Evolutionary conservation across 2,888 invertebrate species (phyloP).

Genomic region (Gnatocerus cornutus): DNA sequence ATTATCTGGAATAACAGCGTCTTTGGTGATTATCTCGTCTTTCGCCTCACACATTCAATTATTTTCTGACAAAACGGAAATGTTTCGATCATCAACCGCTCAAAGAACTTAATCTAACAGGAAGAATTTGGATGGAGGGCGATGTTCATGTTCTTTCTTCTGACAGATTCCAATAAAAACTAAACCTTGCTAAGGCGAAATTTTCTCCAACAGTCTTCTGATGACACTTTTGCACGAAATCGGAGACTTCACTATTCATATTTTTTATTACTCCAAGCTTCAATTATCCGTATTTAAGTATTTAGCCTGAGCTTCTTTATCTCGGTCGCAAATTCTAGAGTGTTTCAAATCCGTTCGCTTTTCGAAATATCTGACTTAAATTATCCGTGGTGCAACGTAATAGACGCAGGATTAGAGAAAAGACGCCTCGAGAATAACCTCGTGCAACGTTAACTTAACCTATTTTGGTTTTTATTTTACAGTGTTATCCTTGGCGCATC

Average conservation of each 20-base stretch:
- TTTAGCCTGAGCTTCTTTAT: background rate
- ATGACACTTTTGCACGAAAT: too few relatives aligned
- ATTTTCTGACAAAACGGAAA: constrained; percentile 16
- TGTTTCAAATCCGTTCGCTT: constrained; percentile 41
- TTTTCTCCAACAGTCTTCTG: too few relatives aligned
- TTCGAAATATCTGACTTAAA: constrained; percentile 50
- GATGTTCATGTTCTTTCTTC: constrained; percentile 22
- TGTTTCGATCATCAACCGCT: constrained; percentile 4
- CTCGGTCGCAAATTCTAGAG: background rate
- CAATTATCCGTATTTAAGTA: too few relatives aligned
- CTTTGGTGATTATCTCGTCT: constrained; percentile 18
- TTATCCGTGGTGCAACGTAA: constrained; percentile 53
- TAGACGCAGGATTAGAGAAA: constrained; percentile 52
- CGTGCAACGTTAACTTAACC: constrained; percentile 46
- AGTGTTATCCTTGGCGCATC: constrained; percentile 42
- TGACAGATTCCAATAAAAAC: constrained; percentile 29
- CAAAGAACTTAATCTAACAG: constrained; percentile 33
- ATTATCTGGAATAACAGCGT: constrained; percentile 37
- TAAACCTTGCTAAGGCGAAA: too few relatives aligned
- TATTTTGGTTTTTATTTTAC: constrained; percentile 52
- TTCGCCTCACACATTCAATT: constrained; percentile 20
- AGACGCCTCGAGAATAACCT: constrained; percentile 51
- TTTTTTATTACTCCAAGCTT: too few relatives aligned
- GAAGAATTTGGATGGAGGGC: constrained; percentile 12
- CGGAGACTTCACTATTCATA: too few relatives aligned